These are phyloP conservation scores for Karalla daura DNA, from an alignment of 2,797 vertebrate genomes.

Conservation along the genomic window DNA sequence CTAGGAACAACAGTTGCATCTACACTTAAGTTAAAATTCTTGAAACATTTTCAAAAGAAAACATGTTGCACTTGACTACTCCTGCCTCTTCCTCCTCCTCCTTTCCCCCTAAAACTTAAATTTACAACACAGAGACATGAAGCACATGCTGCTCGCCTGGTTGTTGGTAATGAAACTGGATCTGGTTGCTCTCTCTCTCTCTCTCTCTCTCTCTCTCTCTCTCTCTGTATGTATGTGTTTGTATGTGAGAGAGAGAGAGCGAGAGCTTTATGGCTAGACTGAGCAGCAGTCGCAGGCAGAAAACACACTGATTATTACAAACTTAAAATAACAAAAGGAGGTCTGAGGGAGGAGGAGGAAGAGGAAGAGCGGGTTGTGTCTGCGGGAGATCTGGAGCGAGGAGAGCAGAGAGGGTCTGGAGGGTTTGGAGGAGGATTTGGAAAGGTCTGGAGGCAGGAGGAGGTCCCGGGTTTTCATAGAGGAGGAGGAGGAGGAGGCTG, in stretches of 20 bases:
- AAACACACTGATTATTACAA: slow-evolving; percentile 57
- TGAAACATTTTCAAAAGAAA: too few relatives aligned
- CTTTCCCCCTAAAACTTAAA: slow-evolving; percentile 7
- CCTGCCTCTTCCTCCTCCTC: not conserved
- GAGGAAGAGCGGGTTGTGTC: not conserved
- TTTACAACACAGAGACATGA: slow-evolving; percentile 12
- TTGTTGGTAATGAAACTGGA: slow-evolving; percentile 63
- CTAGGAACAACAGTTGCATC: too few relatives aligned
- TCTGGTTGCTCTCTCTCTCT: slow-evolving; percentile 46
- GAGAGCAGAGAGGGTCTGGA: slow-evolving; percentile 43
- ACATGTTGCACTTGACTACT: not conserved
- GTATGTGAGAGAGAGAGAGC: slow-evolving; percentile 14
- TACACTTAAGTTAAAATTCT: too few relatives aligned
- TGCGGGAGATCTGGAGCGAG: slow-evolving; percentile 16
- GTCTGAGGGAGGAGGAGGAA: slow-evolving; percentile 11
- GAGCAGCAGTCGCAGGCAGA: slow-evolving; percentile 15
- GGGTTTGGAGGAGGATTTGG: slow-evolving; percentile 15
- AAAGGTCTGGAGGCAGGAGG: slow-evolving; percentile 66
- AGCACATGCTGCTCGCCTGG: slow-evolving; percentile 37
- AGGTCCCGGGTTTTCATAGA: slow-evolving; percentile 75
- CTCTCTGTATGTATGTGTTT: not conserved
- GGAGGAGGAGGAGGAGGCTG: slow-evolving; percentile 77
- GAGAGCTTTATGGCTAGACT: slow-evolving; percentile 1
- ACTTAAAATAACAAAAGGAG: slow-evolving; percentile 58
- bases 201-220: slow-evolving; percentile 13